Percentiles rank a stretch among this genome's conserved stretches.
Conservation (phyloP, 2,113 vertebrate species). For the Terrapene triunguis region DNA sequence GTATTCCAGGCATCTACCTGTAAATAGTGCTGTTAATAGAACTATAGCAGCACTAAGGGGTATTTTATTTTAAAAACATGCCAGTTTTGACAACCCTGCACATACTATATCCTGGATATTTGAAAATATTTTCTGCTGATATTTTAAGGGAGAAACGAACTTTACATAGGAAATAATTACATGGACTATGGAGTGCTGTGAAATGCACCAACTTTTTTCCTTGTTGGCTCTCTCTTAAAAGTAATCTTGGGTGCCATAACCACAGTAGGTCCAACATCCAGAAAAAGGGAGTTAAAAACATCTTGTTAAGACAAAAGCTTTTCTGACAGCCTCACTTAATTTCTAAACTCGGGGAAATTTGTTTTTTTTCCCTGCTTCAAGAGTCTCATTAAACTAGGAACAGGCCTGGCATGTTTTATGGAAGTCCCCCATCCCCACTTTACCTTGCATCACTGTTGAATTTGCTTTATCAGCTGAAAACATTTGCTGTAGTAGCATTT, state of each 20-base stretch:
- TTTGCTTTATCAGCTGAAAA: background rate
- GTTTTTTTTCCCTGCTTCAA: background rate
- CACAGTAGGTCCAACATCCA: background rate
- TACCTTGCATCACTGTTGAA: background rate
- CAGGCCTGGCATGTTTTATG: background rate
- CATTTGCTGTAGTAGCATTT: background rate
- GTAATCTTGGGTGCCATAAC: background rate
- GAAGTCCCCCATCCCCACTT: background rate
- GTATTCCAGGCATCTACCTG: accelerated
- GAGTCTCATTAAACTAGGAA: background rate
- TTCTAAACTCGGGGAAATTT: background rate
- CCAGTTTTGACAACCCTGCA: background rate
- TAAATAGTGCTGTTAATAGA: background rate
- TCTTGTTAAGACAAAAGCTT: background rate
- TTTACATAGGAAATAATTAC: background rate
- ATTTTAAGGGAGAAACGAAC: background rate
- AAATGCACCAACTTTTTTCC: background rate
- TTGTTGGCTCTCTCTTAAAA: background rate
- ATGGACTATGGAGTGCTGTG: background rate
- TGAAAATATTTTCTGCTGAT: background rate
- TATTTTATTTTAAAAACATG: background rate
- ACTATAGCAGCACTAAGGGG: background rate
- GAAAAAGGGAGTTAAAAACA: background rate
- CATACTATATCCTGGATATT: background rate
- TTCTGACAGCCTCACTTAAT: background rate